Evolutionary conservation across 2,113 vertebrate species (phyloP).

Genomic region (Neodon shergylaensis): DNA sequence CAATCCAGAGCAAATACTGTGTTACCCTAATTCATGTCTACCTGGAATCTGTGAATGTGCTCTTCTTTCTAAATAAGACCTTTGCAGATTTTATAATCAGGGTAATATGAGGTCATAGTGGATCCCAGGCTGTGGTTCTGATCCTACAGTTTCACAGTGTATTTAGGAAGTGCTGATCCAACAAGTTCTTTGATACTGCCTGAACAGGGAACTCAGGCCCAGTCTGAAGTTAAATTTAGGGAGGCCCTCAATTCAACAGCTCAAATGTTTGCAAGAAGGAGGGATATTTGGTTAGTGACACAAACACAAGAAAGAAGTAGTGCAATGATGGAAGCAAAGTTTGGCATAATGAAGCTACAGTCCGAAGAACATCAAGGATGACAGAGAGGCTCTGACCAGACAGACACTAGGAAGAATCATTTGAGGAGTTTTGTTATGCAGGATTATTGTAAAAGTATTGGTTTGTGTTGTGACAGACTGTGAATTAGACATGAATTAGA

Average conservation of each 20-base stretch:
- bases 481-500: constrained; percentile 18
- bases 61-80: neutral
- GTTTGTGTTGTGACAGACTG: neutral
- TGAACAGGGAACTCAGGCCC: neutral
- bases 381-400: neutral
- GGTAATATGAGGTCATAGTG: neutral
- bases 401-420: neutral
- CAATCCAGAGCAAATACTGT: neutral
- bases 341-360: neutral
- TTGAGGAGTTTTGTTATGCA: constrained; percentile 24
- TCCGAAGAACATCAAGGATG: neutral
- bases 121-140: neutral
- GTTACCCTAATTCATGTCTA: neutral
- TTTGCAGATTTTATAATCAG: neutral
- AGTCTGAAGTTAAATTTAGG: neutral
- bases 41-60: neutral
- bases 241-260: neutral
- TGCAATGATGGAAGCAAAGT: neutral
- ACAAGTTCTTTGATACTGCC: neutral
- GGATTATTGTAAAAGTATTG: constrained; percentile 21
- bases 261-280: neutral
- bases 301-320: neutral
- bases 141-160: neutral
- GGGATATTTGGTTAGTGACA: neutral
- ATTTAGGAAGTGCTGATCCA: neutral